phyloP scores from a whole-genome alignment of 64 coral and sea anemone genomes.

The Montipora foliosa region DNA sequence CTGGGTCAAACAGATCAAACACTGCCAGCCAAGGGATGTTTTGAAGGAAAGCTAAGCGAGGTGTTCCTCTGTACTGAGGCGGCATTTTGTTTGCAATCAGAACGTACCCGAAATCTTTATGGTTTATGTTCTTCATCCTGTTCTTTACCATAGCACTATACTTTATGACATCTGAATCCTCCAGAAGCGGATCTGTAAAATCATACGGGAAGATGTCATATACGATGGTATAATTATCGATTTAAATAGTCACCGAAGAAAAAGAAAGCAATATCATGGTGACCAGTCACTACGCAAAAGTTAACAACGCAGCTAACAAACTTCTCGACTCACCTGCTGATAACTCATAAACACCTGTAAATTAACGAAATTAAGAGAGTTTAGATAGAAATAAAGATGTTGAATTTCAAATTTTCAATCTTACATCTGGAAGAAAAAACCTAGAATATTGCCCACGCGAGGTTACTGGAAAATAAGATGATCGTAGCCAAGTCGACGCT shows the following conservation, averaged over 20 bases:
- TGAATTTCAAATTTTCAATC: no score
- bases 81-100: slow-evolving; percentile 59
- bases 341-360: not conserved
- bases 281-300: no score
- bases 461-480: no score
- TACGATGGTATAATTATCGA: not conserved
- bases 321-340: not conserved
- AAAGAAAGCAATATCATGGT: no score
- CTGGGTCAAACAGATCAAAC: slow-evolving; percentile 66
- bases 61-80: slow-evolving; percentile 38
- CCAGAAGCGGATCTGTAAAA: not conserved
- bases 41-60: slow-evolving; percentile 47
- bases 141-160: slow-evolving; percentile 29
- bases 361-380: not conserved
- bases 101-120: slow-evolving; percentile 47
- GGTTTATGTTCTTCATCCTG: slow-evolving; percentile 48
- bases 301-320: no score
- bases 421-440: no score
- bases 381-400: not conserved
- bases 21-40: slow-evolving; percentile 73
- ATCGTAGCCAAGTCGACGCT: no score
- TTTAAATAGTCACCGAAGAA: not conserved
- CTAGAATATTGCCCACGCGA: no score
- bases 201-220: not conserved
- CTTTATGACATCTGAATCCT: slow-evolving; percentile 38